These are phyloP conservation scores for Crocidura indochinensis DNA, from an alignment of 2,797 vertebrate species.

Conservation along the genomic window DNA sequence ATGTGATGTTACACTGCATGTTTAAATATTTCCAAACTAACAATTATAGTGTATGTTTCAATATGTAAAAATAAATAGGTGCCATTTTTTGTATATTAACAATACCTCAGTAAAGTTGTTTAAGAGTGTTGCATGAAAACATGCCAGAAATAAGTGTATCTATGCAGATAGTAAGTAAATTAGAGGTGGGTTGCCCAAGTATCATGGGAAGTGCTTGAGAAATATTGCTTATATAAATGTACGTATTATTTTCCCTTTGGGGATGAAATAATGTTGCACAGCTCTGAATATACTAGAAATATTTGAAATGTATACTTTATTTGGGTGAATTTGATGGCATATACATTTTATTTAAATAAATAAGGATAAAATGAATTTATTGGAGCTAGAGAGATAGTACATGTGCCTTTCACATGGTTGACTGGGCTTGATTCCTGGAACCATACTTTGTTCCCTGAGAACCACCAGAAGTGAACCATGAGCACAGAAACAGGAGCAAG, in stretches of 20 bases:
- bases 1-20: not conserved
- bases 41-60: not conserved
- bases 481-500: too few relatives aligned
- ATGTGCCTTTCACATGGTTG: too few relatives aligned
- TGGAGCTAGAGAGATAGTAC: too few relatives aligned
- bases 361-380: too few relatives aligned
- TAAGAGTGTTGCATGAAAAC: slow-evolving; percentile 4
- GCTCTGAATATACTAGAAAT: slow-evolving; percentile 36
- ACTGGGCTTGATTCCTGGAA: too few relatives aligned
- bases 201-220: not conserved
- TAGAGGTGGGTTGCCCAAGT: slow-evolving; percentile 4
- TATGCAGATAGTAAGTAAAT: slow-evolving; percentile 9
- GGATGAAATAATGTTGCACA: not conserved
- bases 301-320: slow-evolving; percentile 1
- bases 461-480: too few relatives aligned
- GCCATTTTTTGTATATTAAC: slow-evolving; percentile 15
- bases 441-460: too few relatives aligned
- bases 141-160: not conserved
- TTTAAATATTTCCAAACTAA: not conserved
- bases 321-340: not conserved
- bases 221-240: not conserved
- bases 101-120: not conserved
- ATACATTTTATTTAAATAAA: not conserved
- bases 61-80: not conserved
- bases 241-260: not conserved